Base-by-base conservation (phyloP, 2,888 invertebrate genomes). In the Esperia sulphurella region DNA sequence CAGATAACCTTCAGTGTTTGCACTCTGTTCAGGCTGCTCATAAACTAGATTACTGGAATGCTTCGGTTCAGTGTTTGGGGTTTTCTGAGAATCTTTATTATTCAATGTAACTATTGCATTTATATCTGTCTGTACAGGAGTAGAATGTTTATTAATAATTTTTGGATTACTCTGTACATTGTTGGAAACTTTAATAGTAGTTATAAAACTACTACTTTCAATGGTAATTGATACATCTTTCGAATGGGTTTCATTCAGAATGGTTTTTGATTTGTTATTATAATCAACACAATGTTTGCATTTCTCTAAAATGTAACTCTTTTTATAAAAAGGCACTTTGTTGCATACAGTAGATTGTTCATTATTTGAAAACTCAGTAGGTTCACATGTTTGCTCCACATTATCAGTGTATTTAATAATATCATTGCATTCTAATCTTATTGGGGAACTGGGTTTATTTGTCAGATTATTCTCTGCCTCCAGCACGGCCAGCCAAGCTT, bases 251-350 rank as follows among this genome's bases (percentile, higher is more conserved):
- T 21, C 37, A 47, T 31, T 37, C 13, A 37, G 4, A 14, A 54
- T 48, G 40, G n/a, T 39, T 14, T 9, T 28, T 50, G 41, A 9
- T 21, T 40, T 33, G 53, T 43, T 45, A 41, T 45, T 44, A 49
- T n/a, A n/a, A n/a, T 48, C 43, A 46, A 46, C 63, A 54, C 72
- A 77, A 49, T 65, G 43, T 14, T 43, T 46, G 63, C 79, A 78
- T 38, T 61, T 61, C 53, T 79, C 66, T 48, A 50, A 51, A 8
- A 87, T 63, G 44, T 53, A 58, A 54, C 77, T 65, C 55, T 65
- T 83, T 63, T 75, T 77, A 46, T 69, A 75, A 68, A 81, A 88
- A 55, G 75, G 77, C 40, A 87, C 75, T 58, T 71, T 73, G 35
- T 52, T 45, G 38, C 5, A n/a, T 21, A n/a, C 14, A 14, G 0